These are phyloP conservation scores for Suncus etruscus DNA, from an alignment of 2,113 vertebrate genomes.

Conservation along the genomic window DNA sequence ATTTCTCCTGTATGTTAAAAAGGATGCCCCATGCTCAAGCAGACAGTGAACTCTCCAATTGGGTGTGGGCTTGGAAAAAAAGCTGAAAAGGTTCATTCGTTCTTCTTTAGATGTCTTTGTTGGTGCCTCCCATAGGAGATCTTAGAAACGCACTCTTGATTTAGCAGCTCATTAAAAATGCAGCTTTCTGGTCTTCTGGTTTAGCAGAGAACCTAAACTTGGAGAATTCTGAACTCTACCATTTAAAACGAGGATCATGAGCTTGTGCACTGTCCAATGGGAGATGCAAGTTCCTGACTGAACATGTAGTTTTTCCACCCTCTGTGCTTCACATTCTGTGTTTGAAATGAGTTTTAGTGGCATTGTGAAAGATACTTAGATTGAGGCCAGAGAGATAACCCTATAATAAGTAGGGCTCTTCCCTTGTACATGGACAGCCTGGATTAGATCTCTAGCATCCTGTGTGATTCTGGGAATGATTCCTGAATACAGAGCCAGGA, in stretches of 20 bases:
- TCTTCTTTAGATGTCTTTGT: background rate
- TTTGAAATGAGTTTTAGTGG: too few relatives aligned
- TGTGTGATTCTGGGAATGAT: too few relatives aligned
- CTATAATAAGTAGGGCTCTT: too few relatives aligned
- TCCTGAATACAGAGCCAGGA: too few relatives aligned
- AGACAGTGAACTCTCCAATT: constrained; percentile 66
- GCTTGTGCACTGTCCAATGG: accelerated
- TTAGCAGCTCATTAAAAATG: background rate
- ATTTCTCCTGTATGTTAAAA: constrained; percentile 70
- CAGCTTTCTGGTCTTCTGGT: background rate
- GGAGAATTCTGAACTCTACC: background rate
- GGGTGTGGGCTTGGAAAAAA: constrained; percentile 39
- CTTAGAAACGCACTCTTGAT: background rate
- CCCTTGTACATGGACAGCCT: too few relatives aligned
- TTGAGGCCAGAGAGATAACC: too few relatives aligned
- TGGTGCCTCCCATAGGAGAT: background rate
- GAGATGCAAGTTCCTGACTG: background rate
- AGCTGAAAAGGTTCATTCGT: constrained; percentile 43
- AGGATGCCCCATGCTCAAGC: constrained; percentile 71
- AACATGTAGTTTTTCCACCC: too few relatives aligned
- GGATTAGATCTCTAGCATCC: too few relatives aligned
- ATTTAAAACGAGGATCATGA: background rate
- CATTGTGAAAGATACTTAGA: too few relatives aligned
- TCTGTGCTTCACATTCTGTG: accelerated
- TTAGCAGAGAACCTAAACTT: background rate